A percentile compares a stretch with the other conserved stretches of the same genome.
These are phyloP conservation scores for Callinectes sapidus DNA, from an alignment of 2,888 invertebrate species.

Conservation along the genomic window DNA sequence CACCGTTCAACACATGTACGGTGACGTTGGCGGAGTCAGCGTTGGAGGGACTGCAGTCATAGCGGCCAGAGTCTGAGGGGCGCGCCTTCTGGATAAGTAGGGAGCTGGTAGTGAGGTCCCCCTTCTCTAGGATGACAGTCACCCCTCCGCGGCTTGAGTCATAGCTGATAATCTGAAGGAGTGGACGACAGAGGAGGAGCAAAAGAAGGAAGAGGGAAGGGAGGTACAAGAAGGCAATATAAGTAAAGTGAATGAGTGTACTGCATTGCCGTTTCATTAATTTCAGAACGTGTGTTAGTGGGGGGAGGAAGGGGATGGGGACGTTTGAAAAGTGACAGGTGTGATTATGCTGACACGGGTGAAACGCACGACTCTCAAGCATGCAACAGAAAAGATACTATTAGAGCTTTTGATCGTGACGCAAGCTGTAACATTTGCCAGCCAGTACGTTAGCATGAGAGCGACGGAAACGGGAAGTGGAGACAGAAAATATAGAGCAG, in stretches of 20 bases:
- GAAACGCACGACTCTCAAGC: not conserved
- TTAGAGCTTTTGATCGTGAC: not conserved
- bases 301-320: not conserved
- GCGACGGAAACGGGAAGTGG: not conserved
- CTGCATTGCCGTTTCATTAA: not conserved
- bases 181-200: not conserved
- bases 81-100: slow-evolving; percentile 89
- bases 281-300: not conserved
- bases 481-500: not conserved
- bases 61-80: slow-evolving; percentile 89
- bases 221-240: not conserved
- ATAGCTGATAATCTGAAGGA: slow-evolving; percentile 91
- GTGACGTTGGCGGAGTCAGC: slow-evolving; percentile 92
- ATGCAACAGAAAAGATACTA: not conserved
- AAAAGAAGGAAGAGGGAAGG: not conserved
- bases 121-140: slow-evolving; percentile 90
- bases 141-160: slow-evolving; percentile 93
- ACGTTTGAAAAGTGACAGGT: not conserved
- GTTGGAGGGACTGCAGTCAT: slow-evolving; percentile 95
- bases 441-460: not conserved
- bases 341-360: not conserved
- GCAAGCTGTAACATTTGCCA: not conserved
- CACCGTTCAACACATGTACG: slow-evolving; percentile 94
- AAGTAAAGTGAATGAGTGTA: not conserved
- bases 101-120: slow-evolving; percentile 92